phyloP scores from a whole-genome alignment of 2,888 invertebrate genomes.

The Luperina nickerlii region DNA sequence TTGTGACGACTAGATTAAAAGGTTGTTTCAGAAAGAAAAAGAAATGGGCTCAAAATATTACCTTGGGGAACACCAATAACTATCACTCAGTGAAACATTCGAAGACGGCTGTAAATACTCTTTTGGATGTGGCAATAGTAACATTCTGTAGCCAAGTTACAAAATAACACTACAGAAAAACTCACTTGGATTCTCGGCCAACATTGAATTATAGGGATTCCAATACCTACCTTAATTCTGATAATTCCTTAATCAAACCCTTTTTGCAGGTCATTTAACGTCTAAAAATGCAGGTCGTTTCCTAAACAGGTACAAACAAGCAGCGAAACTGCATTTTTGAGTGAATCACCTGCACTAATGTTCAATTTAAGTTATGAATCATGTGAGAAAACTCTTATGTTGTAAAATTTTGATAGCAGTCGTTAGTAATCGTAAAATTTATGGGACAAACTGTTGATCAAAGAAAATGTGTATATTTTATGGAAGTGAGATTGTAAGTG shows the following conservation, averaged over 20 bases:
- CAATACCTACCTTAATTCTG: conserved; percentile 33
- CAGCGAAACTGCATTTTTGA: conserved; percentile 74
- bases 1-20: background rate
- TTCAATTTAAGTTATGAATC: conserved; percentile 70
- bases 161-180: conserved; percentile 18
- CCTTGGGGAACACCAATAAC: conserved; percentile 1
- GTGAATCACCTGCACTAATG: conserved; percentile 70
- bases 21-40: background rate
- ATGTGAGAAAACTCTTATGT: conserved; percentile 63
- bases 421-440: conserved; percentile 55
- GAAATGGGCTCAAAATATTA: background rate
- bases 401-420: conserved; percentile 58
- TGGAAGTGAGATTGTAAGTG: conserved; percentile 16
- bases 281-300: conserved; percentile 62
- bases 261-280: conserved; percentile 46
- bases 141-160: background rate
- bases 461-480: conserved; percentile 38
- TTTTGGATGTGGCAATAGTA: background rate
- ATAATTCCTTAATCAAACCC: conserved; percentile 47
- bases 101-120: background rate
- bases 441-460: conserved; percentile 35
- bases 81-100: background rate
- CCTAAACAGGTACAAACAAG: conserved; percentile 61
- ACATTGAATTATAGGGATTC: conserved; percentile 32
- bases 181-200: background rate